A percentile compares a stretch with the other conserved stretches of the same genome.
phyloP scores from a whole-genome alignment of 2,888 invertebrate genomes.

The Rhimphoctona megacephalus region DNA sequence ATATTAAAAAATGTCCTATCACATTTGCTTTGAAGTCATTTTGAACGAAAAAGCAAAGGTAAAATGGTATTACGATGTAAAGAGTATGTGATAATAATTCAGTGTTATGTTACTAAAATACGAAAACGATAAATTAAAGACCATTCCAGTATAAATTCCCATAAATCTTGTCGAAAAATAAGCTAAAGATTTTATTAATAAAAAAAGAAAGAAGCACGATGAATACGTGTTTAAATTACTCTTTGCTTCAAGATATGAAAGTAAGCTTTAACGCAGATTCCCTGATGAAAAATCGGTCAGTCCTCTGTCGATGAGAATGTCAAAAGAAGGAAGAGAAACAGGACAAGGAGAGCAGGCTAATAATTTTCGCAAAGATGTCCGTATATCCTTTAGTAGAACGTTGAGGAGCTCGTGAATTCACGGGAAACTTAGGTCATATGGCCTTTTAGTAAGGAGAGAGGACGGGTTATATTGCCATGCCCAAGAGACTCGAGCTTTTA shows the following conservation, averaged over 20 bases:
- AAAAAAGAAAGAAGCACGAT: not conserved
- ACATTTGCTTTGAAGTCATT: constrained; percentile 15
- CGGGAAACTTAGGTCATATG: constrained; percentile 73
- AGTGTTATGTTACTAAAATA: not conserved
- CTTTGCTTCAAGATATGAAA: not conserved
- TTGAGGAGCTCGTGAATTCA: constrained; percentile 70
- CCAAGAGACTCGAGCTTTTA: constrained; percentile 74
- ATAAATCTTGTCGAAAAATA: not conserved
- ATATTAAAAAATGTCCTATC: constrained; percentile 18
- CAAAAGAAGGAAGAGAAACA: not conserved
- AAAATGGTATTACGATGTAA: not conserved
- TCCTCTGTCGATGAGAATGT: not conserved
- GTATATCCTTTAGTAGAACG: constrained; percentile 53
- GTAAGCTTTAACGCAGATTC: not conserved
- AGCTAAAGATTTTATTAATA: not conserved
- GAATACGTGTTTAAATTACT: not conserved
- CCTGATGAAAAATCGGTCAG: not conserved
- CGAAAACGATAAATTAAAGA: not conserved
- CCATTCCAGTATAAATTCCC: not conserved
- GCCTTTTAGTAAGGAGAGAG: constrained; percentile 72
- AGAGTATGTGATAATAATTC: not conserved
- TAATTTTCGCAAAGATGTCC: constrained; percentile 36
- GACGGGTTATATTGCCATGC: constrained; percentile 68
- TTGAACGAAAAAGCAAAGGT: not conserved
- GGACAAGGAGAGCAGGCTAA: constrained; percentile 23